Conservation (phyloP, 2,797 vertebrate species). For the Characodon lateralis region DNA sequence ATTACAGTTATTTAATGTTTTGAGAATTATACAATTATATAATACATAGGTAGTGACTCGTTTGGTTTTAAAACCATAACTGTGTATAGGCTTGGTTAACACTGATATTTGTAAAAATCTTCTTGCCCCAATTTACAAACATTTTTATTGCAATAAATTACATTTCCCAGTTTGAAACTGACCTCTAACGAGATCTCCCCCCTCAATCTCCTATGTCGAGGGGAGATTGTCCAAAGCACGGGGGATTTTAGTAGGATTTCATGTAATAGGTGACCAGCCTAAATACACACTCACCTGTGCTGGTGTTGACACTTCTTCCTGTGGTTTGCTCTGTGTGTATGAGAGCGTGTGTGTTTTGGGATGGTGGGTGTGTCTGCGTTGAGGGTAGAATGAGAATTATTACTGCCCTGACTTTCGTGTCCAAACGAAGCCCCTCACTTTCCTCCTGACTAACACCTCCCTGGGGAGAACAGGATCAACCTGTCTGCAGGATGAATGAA, state of each 20-base stretch:
- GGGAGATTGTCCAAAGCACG: slow-evolving; percentile 16
- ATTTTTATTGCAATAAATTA: not conserved
- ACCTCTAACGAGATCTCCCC: slow-evolving; percentile 23
- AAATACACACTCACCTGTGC: slow-evolving; percentile 33
- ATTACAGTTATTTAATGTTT: not conserved
- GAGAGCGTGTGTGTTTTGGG: slow-evolving; percentile 16
- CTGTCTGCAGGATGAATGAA: slow-evolving; percentile 62
- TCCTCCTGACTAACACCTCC: slow-evolving; percentile 70
- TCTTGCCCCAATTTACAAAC: not conserved
- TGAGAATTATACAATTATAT: not conserved
- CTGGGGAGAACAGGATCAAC: slow-evolving; percentile 67
- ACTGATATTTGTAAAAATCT: not conserved
- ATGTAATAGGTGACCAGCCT: slow-evolving; percentile 34
- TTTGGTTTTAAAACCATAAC: not conserved
- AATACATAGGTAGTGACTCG: not conserved
- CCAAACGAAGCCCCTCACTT: slow-evolving; percentile 66
- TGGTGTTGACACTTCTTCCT: slow-evolving; percentile 21
- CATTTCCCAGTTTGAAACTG: slow-evolving; percentile 9
- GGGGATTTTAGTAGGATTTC: slow-evolving; percentile 35
- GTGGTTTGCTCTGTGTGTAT: slow-evolving; percentile 18
- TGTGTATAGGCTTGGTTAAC: not conserved
- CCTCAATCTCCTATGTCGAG: not conserved
- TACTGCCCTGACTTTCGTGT: slow-evolving; percentile 63
- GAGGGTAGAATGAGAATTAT: slow-evolving; percentile 55
- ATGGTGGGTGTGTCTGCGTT: slow-evolving; percentile 30